phyloP scores from a whole-genome alignment of 2,888 invertebrate species.

The Caenorhabditis doughertyi region DNA sequence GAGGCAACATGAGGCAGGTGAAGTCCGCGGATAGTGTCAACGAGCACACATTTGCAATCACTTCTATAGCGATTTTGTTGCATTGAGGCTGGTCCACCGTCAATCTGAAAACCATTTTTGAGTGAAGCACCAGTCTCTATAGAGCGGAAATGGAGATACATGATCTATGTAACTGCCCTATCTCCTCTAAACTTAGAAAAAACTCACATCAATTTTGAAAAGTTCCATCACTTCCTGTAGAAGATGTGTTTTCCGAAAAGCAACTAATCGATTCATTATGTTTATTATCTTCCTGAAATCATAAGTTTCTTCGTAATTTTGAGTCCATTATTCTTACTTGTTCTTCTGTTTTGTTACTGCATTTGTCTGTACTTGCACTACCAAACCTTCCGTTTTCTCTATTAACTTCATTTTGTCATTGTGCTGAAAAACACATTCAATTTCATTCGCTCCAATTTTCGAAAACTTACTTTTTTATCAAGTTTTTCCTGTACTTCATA shows the following conservation, averaged over 20 bases:
- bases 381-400: conserved; percentile 33
- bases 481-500: conserved; percentile 55
- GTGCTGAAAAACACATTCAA: conserved; percentile 23
- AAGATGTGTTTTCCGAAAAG: conserved; percentile 41
- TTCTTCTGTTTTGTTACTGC: conserved; percentile 3
- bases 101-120: conserved; percentile 38
- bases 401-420: conserved; percentile 22
- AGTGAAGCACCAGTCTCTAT: too few relatives aligned
- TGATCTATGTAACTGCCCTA: too few relatives aligned
- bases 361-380: neutral
- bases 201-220: conserved; percentile 59
- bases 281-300: conserved; percentile 8
- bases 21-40: conserved; percentile 73
- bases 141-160: too few relatives aligned
- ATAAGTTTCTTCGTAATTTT: neutral
- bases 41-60: conserved; percentile 60
- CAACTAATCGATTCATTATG: conserved; percentile 26
- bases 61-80: conserved; percentile 1
- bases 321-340: neutral
- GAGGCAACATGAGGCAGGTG: conserved; percentile 72
- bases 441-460: neutral
- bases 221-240: conserved; percentile 57
- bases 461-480: conserved; percentile 33
- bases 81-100: conserved; percentile 62
- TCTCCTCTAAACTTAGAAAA: neutral